phyloP scores from a whole-genome alignment of 2,113 vertebrate genomes.

The Pitta sordida region DNA sequence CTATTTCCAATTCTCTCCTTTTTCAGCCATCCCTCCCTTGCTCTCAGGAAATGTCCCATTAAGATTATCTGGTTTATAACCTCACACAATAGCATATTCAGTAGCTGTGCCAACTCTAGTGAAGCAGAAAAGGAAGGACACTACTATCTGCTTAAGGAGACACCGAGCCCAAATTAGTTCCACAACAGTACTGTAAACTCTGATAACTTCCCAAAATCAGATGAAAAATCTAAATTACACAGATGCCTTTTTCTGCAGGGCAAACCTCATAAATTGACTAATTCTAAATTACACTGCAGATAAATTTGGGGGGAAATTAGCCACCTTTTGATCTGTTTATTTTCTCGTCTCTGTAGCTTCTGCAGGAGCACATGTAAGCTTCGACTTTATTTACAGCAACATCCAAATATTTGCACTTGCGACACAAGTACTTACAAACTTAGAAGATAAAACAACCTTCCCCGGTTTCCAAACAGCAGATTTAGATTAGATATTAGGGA shows the following conservation, averaged over 20 bases:
- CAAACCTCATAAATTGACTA: background rate
- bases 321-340: background rate
- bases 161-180: background rate
- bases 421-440: background rate
- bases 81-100: slow-evolving; percentile 52
- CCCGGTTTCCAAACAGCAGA: background rate
- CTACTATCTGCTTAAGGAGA: background rate
- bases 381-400: background rate
- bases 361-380: background rate
- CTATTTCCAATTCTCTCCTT: slow-evolving; percentile 23
- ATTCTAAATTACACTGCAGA: background rate
- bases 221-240: background rate
- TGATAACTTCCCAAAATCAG: background rate
- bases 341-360: background rate
- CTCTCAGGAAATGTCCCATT: slow-evolving; percentile 56
- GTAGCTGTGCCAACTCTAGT: background rate
- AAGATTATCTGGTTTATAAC: slow-evolving; percentile 50
- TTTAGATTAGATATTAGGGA: background rate
- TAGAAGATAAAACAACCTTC: background rate
- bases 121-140: slow-evolving; percentile 21
- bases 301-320: background rate
- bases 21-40: slow-evolving; percentile 14
- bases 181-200: background rate
- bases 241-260: background rate
- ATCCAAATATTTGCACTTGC: background rate